Base-by-base conservation (phyloP, 2,113 vertebrate genomes). In the Kryptolebias marmoratus region DNA sequence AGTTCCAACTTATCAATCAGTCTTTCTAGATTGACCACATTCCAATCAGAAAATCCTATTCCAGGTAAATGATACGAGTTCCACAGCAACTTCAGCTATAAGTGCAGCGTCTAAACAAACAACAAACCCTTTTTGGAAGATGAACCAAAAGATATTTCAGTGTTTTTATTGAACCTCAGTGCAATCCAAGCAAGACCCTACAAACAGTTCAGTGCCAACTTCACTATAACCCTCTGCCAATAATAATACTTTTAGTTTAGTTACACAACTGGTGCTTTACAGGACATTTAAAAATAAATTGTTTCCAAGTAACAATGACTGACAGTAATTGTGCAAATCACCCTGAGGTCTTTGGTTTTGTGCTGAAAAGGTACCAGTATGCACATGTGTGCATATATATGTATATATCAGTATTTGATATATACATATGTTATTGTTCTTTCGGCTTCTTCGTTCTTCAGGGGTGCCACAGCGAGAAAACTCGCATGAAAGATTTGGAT, bases 1-100 rank as follows among this genome's bases (percentile, higher is more conserved):
- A 71, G 22, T 27, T 32, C 7, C 12, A 2, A 2, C 11, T 9
- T 5, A 12, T 32, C 28, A 30, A 28, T 67, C 16, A 16, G 30
- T 66, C 36, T 79, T 77, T 81, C 73, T 56, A 48, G 73, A 77
- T 73, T 31, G 15, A 64, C 79, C 57, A 77, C 84, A 87, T 85
- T 85, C 73, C 49, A 66, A 11, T 9, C 11, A 44, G 13, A 27
- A 55, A 22, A 15, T 11, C 2, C 50, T 11, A 49, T 69, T 54
- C 14, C 27, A 71, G 18, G 8, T 63, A 30, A 52, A 39, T 8
- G 11, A 55, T 60, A 1, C 27, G 0, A 39, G 18, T 0, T 30
- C 2, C 1, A 53, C 1, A 7, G 15, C 15, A 44, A 64, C 16
- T 7, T 22, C 7, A 47, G 49, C 64, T 56, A 62, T 31, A 78